Evolutionary conservation across 2,797 vertebrate species (phyloP).

Genomic region (Balearica regulorum): DNA sequence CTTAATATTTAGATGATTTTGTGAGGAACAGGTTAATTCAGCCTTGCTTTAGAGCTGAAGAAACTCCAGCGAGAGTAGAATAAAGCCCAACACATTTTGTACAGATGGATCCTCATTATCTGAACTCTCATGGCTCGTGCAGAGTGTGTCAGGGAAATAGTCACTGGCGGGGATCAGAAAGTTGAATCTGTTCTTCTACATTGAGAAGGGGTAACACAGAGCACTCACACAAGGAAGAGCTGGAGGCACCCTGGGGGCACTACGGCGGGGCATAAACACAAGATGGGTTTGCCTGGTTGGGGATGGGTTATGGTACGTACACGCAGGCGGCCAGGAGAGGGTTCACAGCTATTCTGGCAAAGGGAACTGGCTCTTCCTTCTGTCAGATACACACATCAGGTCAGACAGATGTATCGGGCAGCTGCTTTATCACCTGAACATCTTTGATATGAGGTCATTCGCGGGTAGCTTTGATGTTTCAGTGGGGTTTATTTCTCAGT

Average conservation of each 20-base stretch:
- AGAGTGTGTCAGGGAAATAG: neutral
- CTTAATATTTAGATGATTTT: neutral
- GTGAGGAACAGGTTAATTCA: neutral
- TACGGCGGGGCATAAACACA: neutral
- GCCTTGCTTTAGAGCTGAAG: neutral
- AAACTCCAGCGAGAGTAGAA: neutral
- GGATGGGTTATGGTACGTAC: rapidly evolving
- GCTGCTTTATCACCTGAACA: neutral
- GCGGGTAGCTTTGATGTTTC: neutral
- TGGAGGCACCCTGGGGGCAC: neutral
- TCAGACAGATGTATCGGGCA: neutral
- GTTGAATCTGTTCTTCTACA: neutral
- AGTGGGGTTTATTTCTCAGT: neutral
- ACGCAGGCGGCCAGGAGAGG: neutral
- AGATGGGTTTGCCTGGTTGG: neutral
- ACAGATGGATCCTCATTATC: neutral
- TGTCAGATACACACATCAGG: neutral
- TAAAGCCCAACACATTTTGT: neutral
- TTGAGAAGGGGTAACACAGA: neutral
- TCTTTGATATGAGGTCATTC: neutral
- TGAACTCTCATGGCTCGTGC: neutral
- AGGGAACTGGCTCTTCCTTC: neutral
- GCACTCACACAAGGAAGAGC: neutral
- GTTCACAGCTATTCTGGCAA: neutral
- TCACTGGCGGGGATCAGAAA: neutral